Conservation (phyloP, 2,113 vertebrate genomes). For the Prinia subflava region DNA sequence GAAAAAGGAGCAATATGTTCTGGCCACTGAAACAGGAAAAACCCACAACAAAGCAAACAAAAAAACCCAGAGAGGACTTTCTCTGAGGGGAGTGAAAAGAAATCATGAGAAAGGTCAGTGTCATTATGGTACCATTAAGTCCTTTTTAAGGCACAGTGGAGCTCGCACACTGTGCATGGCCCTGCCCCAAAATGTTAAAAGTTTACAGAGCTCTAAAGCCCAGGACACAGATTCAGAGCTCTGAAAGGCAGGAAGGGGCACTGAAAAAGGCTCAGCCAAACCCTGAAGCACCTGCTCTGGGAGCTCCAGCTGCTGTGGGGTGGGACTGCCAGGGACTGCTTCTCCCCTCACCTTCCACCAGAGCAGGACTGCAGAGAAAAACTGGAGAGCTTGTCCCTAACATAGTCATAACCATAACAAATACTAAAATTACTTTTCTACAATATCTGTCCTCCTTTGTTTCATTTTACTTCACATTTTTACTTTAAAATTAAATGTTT, state of each 20-base stretch:
- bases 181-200: background rate
- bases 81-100: background rate
- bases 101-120: background rate
- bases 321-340: background rate
- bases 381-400: background rate
- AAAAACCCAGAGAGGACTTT: background rate
- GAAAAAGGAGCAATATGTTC: accelerated
- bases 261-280: background rate
- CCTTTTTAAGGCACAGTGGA: background rate
- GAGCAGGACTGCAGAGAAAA: background rate
- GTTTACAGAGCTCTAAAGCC: background rate
- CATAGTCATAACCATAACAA: background rate
- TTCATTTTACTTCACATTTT: background rate
- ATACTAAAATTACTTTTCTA: too few relatives aligned
- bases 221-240: background rate
- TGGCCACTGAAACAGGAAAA: background rate
- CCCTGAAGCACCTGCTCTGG: background rate
- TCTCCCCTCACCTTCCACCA: background rate
- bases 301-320: background rate
- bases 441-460: background rate
- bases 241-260: background rate
- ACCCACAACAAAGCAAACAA: background rate
- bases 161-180: accelerated
- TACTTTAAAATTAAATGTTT: background rate
- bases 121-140: background rate